Evolutionary conservation across 2,888 invertebrate species (phyloP).

Genomic region (Epirrhoe tristata): DNA sequence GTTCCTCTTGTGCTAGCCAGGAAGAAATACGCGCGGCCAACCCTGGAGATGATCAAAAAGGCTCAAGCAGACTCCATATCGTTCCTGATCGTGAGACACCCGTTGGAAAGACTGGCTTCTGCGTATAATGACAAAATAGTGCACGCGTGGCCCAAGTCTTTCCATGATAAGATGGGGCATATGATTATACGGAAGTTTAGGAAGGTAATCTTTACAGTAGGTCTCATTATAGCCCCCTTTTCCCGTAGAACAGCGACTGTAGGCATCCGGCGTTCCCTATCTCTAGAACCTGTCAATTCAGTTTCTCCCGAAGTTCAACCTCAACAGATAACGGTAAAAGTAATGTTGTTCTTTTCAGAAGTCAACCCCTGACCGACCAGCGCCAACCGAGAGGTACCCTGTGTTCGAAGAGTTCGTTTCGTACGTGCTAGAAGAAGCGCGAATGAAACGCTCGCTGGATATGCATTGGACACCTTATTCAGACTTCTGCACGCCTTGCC

Average conservation of each 20-base stretch:
- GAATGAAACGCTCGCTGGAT: conserved; percentile 87
- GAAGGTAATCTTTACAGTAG: conserved; percentile 72
- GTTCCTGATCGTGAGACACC: conserved; percentile 93
- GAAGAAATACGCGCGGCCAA: conserved; percentile 91
- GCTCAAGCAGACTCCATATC: conserved; percentile 92
- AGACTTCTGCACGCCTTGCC: conserved; percentile 94
- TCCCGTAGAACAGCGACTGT: no score
- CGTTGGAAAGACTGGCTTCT: conserved; percentile 91
- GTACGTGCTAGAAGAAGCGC: conserved; percentile 90
- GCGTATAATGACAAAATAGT: conserved; percentile 95
- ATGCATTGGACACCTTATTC: conserved; percentile 96
- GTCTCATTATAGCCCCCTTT: no score
- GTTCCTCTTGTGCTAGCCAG: conserved; percentile 92
- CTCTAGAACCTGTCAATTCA: not conserved
- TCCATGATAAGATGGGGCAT: conserved; percentile 92
- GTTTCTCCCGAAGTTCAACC: not conserved
- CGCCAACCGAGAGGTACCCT: conserved; percentile 86
- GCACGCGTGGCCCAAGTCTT: conserved; percentile 92
- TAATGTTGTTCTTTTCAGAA: conserved; percentile 44
- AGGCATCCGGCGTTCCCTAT: no score
- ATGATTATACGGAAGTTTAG: conserved; percentile 91
- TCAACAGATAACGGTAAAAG: not conserved
- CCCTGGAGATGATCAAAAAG: conserved; percentile 88
- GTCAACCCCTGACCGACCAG: conserved; percentile 53
- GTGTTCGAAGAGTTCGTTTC: conserved; percentile 93